Evolutionary conservation across 1,140 invertebrate genomes (phyloP), one percentile per base, ranked within the genome.

Genomic region (Dinothrombium tinctorium): DNA sequence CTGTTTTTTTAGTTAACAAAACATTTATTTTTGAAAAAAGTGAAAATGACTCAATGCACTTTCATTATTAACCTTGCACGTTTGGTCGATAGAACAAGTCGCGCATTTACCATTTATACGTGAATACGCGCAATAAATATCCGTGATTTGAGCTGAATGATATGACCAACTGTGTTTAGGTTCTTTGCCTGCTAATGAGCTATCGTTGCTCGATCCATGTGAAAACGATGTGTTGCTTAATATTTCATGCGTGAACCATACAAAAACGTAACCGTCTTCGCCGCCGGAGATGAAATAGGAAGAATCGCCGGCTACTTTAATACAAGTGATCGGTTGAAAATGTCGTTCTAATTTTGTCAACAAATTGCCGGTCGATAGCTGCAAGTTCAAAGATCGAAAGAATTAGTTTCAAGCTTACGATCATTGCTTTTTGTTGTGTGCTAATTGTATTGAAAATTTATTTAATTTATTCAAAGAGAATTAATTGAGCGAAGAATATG

Each of bases 201-300:
- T 26, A 40, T 25, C 17, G n/a, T 23, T n/a, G 20, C 53, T 54
- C 4, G 57, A 19, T 25, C 21, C 9, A 5, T 29, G 22, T 26
- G 17, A 11, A 37, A 55, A 48, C 21, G 65, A 57, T 50, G 6
- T 25, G 3, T 1, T 26, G 14, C 8, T 23, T 2, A 33, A 37
- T 6, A 29, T 15, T 4, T 56, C 54, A 31, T 55, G 56, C 17
- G 4, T 74, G 51, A 3, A 59, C 78, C 83, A 90, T 0, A 76
- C 67, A 45, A 80, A 67, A 6, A 87, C 69, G 32, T 79, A 62
- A 21, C 77, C 78, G 62, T 89, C 83, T 50, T 83, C 72, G n/a
- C 72, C 80, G 2, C 68, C 76, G 42, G 60, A 57, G 8, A 78
- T 63, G 51, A 89, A 72, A 55, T 67, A 65, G 20, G 69, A 67